These are phyloP conservation scores for Notarius lentiginosus DNA, from an alignment of 2,113 vertebrate species.

Conservation along the genomic window DNA sequence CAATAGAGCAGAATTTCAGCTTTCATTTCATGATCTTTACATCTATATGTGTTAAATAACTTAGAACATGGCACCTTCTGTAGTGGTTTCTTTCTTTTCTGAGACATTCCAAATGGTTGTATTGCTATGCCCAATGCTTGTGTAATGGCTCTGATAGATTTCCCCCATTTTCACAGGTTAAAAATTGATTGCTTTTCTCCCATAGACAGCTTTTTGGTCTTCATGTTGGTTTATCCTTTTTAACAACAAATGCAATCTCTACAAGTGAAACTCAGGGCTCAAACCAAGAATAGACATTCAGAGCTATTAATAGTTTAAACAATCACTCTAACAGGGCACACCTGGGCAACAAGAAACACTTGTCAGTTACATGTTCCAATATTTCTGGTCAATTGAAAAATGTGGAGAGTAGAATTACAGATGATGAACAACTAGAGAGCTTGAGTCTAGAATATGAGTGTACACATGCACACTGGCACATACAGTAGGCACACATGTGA, in stretches of 20 bases:
- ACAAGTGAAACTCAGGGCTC: neutral
- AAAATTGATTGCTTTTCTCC: neutral
- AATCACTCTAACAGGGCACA: neutral
- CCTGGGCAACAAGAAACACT: too few relatives aligned
- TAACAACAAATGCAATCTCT: too few relatives aligned
- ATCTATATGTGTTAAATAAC: too few relatives aligned
- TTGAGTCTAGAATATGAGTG: neutral
- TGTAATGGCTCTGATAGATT: neutral
- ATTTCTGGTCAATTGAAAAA: neutral
- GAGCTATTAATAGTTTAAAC: neutral
- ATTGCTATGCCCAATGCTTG: neutral
- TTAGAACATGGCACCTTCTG: too few relatives aligned
- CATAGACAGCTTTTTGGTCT: neutral
- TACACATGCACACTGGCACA: neutral
- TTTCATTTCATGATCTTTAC: too few relatives aligned
- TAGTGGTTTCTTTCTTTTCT: neutral
- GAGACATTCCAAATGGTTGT: neutral
- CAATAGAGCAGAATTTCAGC: too few relatives aligned
- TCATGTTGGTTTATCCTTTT: too few relatives aligned
- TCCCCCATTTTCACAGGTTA: neutral
- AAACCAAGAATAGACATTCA: neutral
- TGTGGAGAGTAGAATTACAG: neutral
- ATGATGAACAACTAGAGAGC: too few relatives aligned
- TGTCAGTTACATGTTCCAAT: too few relatives aligned
- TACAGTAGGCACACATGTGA: neutral